These are phyloP conservation scores for Smittia aterrima DNA, from an alignment of 2,888 invertebrate genomes.

Conservation along the genomic window DNA sequence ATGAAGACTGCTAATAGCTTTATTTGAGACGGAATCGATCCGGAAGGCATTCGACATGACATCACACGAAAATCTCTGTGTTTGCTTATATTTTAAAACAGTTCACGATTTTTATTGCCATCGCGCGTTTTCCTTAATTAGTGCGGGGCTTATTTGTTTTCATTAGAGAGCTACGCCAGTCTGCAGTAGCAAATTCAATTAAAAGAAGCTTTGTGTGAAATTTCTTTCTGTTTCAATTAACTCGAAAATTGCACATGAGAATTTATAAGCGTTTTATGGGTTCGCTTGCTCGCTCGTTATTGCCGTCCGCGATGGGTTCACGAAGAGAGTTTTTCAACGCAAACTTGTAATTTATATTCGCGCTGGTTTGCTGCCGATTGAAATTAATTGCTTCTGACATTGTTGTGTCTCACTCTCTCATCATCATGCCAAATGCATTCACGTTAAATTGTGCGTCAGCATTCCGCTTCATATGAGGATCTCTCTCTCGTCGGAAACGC, in stretches of 20 bases:
- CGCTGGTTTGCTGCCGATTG: conserved; percentile 20
- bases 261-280: conserved; percentile 1
- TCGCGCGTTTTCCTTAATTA: conserved; percentile 1
- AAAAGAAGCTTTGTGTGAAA: background rate
- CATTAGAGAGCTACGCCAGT: background rate
- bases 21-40: background rate
- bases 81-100: background rate
- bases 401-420: conserved; percentile 7
- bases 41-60: background rate
- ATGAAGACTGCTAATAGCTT: background rate
- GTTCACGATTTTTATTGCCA: background rate
- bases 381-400: conserved; percentile 31
- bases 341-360: conserved; percentile 29
- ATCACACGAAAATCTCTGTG: background rate
- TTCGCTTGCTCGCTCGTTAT: background rate
- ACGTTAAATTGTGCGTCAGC: conserved; percentile 18
- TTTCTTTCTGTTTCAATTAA: conserved; percentile 21
- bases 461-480: background rate
- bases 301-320: background rate
- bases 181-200: conserved; percentile 29
- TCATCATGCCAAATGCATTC: conserved; percentile 5
- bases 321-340: background rate
- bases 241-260: conserved; percentile 2
- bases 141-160: conserved; percentile 22
- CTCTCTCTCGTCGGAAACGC: background rate